phyloP scores from a whole-genome alignment of 2,113 vertebrate genomes.

The Tragelaphus scriptus region DNA sequence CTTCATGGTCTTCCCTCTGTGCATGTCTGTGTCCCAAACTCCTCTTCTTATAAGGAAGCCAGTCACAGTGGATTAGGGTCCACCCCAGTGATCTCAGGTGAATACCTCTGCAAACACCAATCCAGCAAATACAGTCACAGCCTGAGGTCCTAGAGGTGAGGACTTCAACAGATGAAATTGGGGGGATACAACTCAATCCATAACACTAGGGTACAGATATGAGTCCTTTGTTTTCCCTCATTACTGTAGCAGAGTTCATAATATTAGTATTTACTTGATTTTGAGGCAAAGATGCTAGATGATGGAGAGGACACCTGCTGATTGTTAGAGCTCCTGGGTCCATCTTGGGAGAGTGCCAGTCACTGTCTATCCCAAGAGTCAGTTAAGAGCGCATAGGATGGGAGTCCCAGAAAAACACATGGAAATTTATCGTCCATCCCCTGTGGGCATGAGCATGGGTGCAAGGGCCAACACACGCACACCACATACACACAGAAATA shows the following conservation, averaged over 20 bases:
- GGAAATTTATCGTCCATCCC: not conserved
- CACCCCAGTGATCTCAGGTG: not conserved
- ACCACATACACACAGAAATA: not conserved
- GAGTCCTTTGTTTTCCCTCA: not conserved
- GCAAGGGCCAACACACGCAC: accelerated
- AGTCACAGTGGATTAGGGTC: not conserved
- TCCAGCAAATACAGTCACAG: not conserved
- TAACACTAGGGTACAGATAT: not conserved
- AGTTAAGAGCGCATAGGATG: not conserved
- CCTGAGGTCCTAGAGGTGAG: not conserved
- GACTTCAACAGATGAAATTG: not conserved
- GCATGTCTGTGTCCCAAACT: not conserved
- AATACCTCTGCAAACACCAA: not conserved
- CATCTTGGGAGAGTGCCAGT: not conserved
- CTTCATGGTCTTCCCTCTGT: not conserved
- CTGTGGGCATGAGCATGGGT: accelerated
- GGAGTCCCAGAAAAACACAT: not conserved
- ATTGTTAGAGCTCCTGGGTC: accelerated
- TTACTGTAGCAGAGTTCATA: not conserved
- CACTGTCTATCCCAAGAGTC: not conserved
- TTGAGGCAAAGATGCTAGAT: not conserved
- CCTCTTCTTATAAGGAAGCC: not conserved
- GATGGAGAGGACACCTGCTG: accelerated
- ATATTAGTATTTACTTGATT: not conserved
- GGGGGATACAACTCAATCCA: not conserved